A percentile compares a stretch with the other conserved stretches of the same genome.
Evolutionary conservation across 2,888 invertebrate species (phyloP).

Genomic region (Scaptomyza tumidula): DNA sequence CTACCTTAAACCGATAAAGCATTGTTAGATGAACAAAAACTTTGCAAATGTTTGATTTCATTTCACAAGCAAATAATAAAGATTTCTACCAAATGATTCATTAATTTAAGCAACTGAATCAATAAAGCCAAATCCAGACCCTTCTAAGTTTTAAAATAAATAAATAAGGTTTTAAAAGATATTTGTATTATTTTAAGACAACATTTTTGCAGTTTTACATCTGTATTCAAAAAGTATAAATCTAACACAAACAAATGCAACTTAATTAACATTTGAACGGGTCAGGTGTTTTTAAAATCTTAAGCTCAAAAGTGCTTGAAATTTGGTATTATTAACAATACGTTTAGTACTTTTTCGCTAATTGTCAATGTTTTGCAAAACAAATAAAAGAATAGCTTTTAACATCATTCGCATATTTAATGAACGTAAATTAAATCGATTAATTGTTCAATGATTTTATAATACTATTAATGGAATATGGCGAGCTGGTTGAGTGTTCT

Average conservation of each 20-base stretch:
- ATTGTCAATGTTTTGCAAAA: neutral
- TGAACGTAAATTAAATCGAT: neutral
- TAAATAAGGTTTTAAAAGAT: neutral
- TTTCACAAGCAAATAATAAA: neutral
- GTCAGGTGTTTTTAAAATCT: neutral
- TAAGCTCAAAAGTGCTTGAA: neutral
- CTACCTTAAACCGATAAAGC: no score
- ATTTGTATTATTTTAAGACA: neutral
- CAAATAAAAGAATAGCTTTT: neutral
- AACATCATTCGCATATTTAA: neutral
- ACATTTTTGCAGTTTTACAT: neutral
- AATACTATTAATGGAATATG: neutral
- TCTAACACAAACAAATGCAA: neutral
- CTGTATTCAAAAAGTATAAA: neutral
- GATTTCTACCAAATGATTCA: neutral
- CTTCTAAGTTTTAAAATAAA: neutral
- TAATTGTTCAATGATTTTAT: neutral
- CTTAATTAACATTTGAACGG: neutral
- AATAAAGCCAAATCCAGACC: neutral
- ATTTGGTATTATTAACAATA: neutral
- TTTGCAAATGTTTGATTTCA: neutral
- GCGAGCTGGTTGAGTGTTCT: no score
- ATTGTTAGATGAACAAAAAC: no score
- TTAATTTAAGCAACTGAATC: neutral
- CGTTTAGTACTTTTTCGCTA: neutral